phyloP scores from a whole-genome alignment of 2,797 vertebrate species.

The Morelia viridis region DNA sequence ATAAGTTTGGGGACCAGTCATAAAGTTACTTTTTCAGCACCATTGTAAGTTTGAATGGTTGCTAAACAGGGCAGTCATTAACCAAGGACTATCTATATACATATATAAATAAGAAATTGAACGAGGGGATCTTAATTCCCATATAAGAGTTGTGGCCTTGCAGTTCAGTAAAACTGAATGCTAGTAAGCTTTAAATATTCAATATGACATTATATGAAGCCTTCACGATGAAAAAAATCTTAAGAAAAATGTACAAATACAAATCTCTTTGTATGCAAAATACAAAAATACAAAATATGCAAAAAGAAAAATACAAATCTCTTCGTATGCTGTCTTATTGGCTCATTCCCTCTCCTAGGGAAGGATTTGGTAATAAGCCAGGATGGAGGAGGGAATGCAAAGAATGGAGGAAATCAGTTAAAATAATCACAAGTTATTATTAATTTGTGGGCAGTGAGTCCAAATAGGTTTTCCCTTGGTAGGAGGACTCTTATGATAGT shows the following conservation, averaged over 20 bases:
- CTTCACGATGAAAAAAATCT: neutral
- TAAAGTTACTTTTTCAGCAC: neutral
- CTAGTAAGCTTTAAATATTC: neutral
- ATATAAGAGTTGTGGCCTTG: neutral
- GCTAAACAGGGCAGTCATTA: neutral
- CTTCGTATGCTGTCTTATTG: neutral
- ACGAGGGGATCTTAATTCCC: neutral
- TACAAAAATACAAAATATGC: too few species aligned
- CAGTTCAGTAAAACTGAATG: neutral
- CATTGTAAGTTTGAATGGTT: neutral
- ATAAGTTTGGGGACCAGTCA: neutral
- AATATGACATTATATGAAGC: neutral
- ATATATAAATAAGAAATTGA: neutral
- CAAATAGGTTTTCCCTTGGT: neutral
- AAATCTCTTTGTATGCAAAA: too few species aligned
- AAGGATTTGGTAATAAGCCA: constrained; percentile 61
- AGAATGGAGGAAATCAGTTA: constrained; percentile 17
- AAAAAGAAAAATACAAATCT: constrained; percentile 14
- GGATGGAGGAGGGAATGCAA: constrained; percentile 22
- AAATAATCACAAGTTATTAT: constrained; percentile 22
- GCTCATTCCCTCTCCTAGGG: constrained; percentile 46
- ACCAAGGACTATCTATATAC: neutral
- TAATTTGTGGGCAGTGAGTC: neutral
- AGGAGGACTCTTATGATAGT: neutral
- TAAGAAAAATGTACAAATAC: neutral